Percentiles rank a stretch among this genome's conserved stretches.
Evolutionary conservation across 1,140 invertebrate species (phyloP).

Genomic region (Drosophila miranda): DNA sequence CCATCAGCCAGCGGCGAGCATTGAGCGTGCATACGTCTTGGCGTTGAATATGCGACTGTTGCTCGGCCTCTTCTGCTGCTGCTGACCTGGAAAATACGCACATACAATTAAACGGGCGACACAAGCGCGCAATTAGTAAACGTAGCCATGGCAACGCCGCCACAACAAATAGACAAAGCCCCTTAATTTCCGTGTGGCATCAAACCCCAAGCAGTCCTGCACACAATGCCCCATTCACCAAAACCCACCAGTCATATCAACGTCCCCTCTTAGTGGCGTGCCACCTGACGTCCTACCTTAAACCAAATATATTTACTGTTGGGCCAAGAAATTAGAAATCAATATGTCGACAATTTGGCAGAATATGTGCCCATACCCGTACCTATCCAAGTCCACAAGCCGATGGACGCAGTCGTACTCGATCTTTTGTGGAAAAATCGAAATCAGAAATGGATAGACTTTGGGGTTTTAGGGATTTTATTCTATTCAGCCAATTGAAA

Average conservation of each 20-base stretch:
- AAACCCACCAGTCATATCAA: neutral
- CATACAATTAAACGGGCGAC: conserved; percentile 8
- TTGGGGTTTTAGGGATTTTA: conserved; percentile 17
- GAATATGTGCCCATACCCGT: conserved; percentile 26
- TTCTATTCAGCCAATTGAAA: conserved; percentile 44
- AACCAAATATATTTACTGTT: conserved; percentile 44
- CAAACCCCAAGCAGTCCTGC: conserved; percentile 36
- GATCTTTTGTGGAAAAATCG: conserved; percentile 21
- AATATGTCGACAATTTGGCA: conserved; percentile 61
- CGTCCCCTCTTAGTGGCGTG: conserved; percentile 10
- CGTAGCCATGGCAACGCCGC: conserved; percentile 62
- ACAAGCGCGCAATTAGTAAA: conserved; percentile 54
- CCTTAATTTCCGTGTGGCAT: conserved; percentile 34
- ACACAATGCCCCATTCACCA: neutral
- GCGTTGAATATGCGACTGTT: conserved; percentile 65
- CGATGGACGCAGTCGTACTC: conserved; percentile 7
- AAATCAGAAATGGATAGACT: conserved; percentile 24
- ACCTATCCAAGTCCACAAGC: neutral
- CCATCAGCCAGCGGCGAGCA: conserved; percentile 66
- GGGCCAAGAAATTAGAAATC: conserved; percentile 70
- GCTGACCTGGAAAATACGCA: conserved; percentile 25
- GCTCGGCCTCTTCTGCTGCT: conserved; percentile 27
- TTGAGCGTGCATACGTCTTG: conserved; percentile 73
- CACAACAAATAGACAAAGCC: conserved; percentile 69
- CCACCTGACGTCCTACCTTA: conserved; percentile 60